phyloP scores from a whole-genome alignment of 1,140 invertebrate species.

The Dermatophagoides farinae region DNA sequence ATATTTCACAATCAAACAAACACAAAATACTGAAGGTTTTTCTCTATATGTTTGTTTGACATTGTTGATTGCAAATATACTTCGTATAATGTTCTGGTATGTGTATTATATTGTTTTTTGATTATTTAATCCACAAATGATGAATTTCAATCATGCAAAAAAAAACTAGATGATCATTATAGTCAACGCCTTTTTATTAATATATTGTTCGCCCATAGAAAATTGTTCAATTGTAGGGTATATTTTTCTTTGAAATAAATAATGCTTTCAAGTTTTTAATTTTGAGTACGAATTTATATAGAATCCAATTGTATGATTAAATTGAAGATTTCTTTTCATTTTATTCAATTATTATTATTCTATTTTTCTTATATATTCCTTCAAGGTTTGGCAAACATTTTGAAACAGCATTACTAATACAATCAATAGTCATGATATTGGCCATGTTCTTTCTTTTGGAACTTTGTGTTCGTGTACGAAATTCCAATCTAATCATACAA shows the following conservation, averaged over 20 bases:
- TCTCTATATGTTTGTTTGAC: constrained; percentile 87
- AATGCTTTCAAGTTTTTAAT: too few relatives aligned
- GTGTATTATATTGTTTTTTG: constrained; percentile 23
- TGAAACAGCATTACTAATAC: constrained; percentile 77
- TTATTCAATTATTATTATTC: background rate
- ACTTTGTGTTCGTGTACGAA: constrained; percentile 67
- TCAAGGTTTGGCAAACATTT: constrained; percentile 91
- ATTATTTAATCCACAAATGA: too few relatives aligned
- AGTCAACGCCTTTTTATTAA: too few relatives aligned
- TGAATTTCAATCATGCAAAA: too few relatives aligned
- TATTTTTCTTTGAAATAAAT: too few relatives aligned
- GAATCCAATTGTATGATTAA: background rate
- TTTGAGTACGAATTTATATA: too few relatives aligned
- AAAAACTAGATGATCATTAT: too few relatives aligned
- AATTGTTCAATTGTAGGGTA: too few relatives aligned
- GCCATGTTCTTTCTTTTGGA: constrained; percentile 90
- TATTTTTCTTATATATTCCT: constrained; percentile 22
- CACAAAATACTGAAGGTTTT: constrained; percentile 77
- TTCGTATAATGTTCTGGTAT: constrained; percentile 94
- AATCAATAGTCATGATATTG: constrained; percentile 91
- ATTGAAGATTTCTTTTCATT: background rate
- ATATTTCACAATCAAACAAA: constrained; percentile 70
- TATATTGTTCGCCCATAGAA: too few relatives aligned
- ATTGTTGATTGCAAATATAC: constrained; percentile 78
- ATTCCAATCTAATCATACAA: constrained; percentile 55